A percentile compares a stretch with the other conserved stretches of the same genome.
These are phyloP conservation scores for Neosilurus mollespiculum DNA, from an alignment of 2,797 vertebrate species.

Conservation along the genomic window DNA sequence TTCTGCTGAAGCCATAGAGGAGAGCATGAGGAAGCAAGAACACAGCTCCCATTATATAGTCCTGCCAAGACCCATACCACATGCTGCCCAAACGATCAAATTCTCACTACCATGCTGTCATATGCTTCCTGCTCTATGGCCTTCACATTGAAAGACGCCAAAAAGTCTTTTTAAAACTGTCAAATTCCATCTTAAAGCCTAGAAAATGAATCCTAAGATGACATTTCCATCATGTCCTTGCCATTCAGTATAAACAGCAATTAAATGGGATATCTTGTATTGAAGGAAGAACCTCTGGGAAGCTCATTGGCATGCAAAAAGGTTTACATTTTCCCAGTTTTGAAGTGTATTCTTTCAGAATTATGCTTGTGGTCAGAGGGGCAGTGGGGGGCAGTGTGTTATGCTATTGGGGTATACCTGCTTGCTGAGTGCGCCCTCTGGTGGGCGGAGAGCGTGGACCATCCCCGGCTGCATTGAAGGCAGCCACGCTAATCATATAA, in stretches of 20 bases:
- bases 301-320: conserved; percentile 14
- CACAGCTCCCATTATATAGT: conserved; percentile 68
- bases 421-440: conserved; percentile 91
- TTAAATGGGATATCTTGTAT: background rate
- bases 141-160: conserved; percentile 50
- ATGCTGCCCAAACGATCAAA: conserved; percentile 56
- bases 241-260: background rate
- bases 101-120: conserved; percentile 58
- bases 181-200: conserved; percentile 15
- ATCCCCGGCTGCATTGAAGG: conserved; percentile 94
- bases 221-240: conserved; percentile 25
- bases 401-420: conserved; percentile 72
- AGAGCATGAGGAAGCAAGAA: conserved; percentile 62
- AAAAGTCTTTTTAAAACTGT: conserved; percentile 42
- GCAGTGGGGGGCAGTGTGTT: background rate
- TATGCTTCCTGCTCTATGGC: conserved; percentile 56
- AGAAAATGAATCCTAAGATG: conserved; percentile 7
- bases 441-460: conserved; percentile 85
- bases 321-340: conserved; percentile 1
- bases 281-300: conserved; percentile 40
- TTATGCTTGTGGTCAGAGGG: background rate
- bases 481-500: conserved; percentile 89
- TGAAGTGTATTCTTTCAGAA: background rate
- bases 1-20: conserved; percentile 59
- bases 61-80: conserved; percentile 64